phyloP scores from a whole-genome alignment of 2,113 vertebrate genomes.

The Aptenodytes forsteri region DNA sequence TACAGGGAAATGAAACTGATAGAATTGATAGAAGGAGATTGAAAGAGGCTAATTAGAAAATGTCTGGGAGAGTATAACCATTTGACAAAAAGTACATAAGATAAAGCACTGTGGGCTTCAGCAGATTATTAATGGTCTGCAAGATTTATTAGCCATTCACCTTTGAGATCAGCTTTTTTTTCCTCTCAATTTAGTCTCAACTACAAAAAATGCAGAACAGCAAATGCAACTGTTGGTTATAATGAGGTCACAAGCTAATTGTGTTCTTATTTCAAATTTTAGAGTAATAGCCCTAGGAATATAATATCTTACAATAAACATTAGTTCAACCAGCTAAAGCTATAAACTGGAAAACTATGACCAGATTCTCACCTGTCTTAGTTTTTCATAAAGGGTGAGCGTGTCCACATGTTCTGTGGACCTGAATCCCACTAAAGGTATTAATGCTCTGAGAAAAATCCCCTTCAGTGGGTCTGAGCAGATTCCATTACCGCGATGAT shows the following conservation, averaged over 20 bases:
- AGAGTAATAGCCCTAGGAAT: not conserved
- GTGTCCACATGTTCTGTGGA: not conserved
- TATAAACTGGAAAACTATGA: not conserved
- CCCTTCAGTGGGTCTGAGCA: not conserved
- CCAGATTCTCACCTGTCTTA: not conserved
- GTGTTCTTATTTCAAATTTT: not conserved
- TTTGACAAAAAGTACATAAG: conserved; percentile 10
- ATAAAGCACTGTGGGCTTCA: not conserved
- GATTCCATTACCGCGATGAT: not conserved
- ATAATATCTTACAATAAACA: not conserved
- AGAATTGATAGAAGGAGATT: conserved; percentile 7
- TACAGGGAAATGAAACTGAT: conserved; percentile 40
- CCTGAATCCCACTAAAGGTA: not conserved
- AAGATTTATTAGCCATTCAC: conserved; percentile 12
- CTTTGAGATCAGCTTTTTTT: not conserved
- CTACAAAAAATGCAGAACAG: conserved; percentile 3
- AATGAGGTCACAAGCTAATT: conserved; percentile 24
- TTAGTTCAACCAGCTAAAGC: not conserved
- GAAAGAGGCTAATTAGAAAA: conserved; percentile 56
- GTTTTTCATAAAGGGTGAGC: not conserved
- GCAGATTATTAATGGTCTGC: conserved; percentile 36
- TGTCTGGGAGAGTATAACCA: not conserved
- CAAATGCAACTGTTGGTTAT: not conserved
- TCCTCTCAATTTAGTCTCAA: not conserved
- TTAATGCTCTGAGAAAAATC: not conserved